Conservation (phyloP, 64 coral and sea anemone species). For the Astreopora myriophthalma region DNA sequence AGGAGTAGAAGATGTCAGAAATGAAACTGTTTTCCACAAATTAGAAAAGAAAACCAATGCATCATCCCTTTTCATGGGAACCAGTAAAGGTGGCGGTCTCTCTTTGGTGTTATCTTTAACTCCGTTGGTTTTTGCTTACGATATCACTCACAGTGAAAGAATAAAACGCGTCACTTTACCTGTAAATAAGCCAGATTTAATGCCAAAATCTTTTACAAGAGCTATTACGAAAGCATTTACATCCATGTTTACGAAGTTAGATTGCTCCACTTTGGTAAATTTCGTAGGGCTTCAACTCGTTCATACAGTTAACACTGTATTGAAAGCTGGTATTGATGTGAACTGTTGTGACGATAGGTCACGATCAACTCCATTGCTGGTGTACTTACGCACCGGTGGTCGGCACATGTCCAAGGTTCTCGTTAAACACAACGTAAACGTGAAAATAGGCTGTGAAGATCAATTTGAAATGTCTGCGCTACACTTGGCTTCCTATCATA, state of each 20-base stretch:
- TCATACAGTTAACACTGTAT: not conserved
- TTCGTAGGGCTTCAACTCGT: not conserved
- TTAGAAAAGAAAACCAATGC: not conserved
- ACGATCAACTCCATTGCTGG: conserved; percentile 32
- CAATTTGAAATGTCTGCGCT: conserved; percentile 45
- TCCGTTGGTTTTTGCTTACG: conserved; percentile 1
- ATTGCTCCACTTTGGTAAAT: not conserved
- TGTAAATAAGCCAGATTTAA: not conserved
- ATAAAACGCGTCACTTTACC: not conserved
- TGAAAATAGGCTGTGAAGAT: conserved; percentile 54
- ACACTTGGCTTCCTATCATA: conserved; percentile 77
- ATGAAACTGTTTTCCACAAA: not conserved
- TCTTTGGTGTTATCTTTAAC: not conserved
- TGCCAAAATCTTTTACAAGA: not conserved
- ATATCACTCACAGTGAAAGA: not conserved
- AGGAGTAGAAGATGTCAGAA: not conserved
- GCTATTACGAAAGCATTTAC: not conserved
- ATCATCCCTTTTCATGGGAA: not conserved
- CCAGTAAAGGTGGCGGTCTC: not conserved
- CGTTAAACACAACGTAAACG: conserved; percentile 31
- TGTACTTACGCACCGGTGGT: conserved; percentile 64
- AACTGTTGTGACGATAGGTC: conserved; percentile 18
- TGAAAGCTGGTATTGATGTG: conserved; percentile 13
- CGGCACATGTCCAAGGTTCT: conserved; percentile 89
- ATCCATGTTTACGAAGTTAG: not conserved